Base-by-base conservation (phyloP, 2,113 vertebrate genomes). In the Chunga burmeisteri region DNA sequence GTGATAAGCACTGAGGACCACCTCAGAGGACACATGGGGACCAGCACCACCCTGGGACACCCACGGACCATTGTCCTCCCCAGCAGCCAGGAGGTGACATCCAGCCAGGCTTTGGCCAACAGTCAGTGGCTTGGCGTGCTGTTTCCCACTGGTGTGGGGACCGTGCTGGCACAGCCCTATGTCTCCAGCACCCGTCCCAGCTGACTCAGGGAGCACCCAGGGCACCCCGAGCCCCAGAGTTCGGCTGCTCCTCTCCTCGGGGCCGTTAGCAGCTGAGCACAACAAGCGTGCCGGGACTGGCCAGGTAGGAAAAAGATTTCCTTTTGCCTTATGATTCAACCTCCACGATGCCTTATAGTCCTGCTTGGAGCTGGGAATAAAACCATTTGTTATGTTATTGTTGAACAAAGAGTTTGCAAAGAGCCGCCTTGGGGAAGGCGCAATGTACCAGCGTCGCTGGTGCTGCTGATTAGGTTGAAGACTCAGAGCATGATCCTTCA, bases 191-290 rank as follows among this genome's bases (percentile, higher is more conserved):
- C n/a, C 71, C 15, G 30, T 38, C 29, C 49, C 27, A 32, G 30
- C 49, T 86, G 65, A 17, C 38, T 32, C 1, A 2, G 36, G 36
- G 58, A 11, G 42, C 4, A 1, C 17, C 12, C 23, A 12, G 44
- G 11, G 11, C 46, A 80, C 16, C 78, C 46, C 6, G 2, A 59
- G 19, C 23, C 65, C 40, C 40, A 25, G 21, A 42, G 18, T 11
- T 36, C 27, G 20, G 18, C 12, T 72, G n/a, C 7, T 49, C 10
- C 13, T 14, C 10, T 30, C n/a, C 27, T 46, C 2, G 0, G 23
- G 21, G 27, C 29, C 2, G 0, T 9, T 6, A 16, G 44, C 32
- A 80, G 23, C 16, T 0, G 2, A 29, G 10, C 0, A 0, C 40
- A 74, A 16, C 26, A 13, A 50, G 55, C 1, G 0, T 47, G 34